phyloP scores from a whole-genome alignment of 2,113 vertebrate species.

The Hypanus sabinus region DNA sequence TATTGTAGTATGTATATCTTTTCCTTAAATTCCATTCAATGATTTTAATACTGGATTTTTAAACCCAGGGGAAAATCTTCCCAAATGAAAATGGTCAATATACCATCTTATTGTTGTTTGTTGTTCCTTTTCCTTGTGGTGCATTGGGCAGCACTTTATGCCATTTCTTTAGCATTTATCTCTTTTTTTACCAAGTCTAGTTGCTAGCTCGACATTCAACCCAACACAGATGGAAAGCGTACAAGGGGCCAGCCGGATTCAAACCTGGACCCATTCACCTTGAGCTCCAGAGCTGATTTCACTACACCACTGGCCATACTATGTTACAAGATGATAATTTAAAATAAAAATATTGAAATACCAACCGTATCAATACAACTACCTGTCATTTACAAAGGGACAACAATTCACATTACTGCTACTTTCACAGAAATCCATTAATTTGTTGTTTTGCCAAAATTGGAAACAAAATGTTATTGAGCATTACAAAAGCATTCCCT shows the following conservation, averaged over 20 bases:
- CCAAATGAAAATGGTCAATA: neutral
- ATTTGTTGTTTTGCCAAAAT: neutral
- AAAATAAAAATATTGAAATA: neutral
- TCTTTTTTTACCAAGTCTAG: no score
- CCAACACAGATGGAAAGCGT: no score
- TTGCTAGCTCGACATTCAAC: no score
- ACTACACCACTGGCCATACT: no score
- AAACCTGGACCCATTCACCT: no score
- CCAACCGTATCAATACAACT: neutral
- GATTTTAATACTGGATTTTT: neutral
- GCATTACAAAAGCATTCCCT: neutral
- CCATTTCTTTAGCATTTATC: no score
- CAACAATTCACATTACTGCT: constrained; percentile 7
- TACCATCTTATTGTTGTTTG: neutral
- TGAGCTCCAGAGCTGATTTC: no score
- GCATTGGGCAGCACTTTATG: no score
- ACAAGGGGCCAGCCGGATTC: no score
- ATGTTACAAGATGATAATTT: neutral
- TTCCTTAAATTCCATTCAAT: neutral
- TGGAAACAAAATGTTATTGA: neutral
- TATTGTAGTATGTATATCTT: neutral
- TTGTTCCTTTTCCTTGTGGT: no score
- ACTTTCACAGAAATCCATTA: neutral
- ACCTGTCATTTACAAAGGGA: neutral
- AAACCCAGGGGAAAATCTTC: neutral